phyloP scores from a whole-genome alignment of 64 coral and sea anemone species.

The Montipora cactus region DNA sequence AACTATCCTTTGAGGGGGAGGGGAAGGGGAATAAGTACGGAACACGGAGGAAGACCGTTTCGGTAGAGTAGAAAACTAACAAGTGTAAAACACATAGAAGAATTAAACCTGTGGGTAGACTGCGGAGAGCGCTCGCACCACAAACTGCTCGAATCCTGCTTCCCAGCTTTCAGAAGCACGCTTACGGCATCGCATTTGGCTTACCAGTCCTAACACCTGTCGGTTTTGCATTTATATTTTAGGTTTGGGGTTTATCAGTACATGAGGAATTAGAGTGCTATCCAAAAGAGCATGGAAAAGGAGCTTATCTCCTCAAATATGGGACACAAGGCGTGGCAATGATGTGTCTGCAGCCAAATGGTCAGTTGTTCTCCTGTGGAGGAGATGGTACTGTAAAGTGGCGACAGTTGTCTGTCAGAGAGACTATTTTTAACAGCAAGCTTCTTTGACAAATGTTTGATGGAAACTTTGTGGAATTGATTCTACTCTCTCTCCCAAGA shows the following conservation, averaged over 20 bases:
- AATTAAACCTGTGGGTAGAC: too few species aligned
- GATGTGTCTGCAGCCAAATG: conserved; percentile 71
- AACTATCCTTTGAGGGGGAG: too few species aligned
- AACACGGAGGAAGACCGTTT: too few species aligned
- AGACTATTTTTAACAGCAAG: conserved; percentile 88
- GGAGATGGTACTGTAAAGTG: conserved; percentile 96
- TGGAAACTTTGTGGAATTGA: neutral
- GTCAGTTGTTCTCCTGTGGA: conserved; percentile 92
- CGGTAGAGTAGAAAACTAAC: too few species aligned
- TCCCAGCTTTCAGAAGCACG: too few species aligned
- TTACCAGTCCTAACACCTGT: neutral
- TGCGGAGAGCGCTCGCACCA: too few species aligned
- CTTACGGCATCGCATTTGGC: neutral
- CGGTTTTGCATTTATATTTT: neutral
- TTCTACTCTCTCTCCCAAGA: neutral
- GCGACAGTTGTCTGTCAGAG: conserved; percentile 87
- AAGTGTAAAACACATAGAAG: too few species aligned
- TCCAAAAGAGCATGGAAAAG: conserved; percentile 87
- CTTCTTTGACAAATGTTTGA: neutral
- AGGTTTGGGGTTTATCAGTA: conserved; percentile 92
- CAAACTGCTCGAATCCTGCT: too few species aligned
- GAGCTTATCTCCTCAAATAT: conserved; percentile 94
- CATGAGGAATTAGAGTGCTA: conserved; percentile 88
- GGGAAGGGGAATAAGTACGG: too few species aligned
- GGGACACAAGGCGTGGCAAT: conserved; percentile 93